These are phyloP conservation scores for Euzophera pinguis DNA, from an alignment of 2,888 invertebrate genomes.

Conservation along the genomic window DNA sequence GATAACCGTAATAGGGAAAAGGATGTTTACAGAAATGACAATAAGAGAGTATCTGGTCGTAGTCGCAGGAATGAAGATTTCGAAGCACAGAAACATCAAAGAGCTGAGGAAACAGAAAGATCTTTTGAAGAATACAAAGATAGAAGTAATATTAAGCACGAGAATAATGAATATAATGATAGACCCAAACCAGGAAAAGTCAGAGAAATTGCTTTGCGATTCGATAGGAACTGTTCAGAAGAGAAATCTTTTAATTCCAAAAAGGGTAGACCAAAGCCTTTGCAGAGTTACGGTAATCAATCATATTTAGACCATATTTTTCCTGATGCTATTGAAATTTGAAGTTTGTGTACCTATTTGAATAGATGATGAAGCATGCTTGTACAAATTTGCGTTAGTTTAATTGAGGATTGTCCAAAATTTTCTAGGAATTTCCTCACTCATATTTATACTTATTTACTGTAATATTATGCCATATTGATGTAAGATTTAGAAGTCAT, in stretches of 20 bases:
- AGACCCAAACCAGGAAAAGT: slow-evolving; percentile 67
- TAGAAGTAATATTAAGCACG: slow-evolving; percentile 22
- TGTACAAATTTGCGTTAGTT: slow-evolving; percentile 19
- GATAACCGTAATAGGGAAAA: slow-evolving; percentile 28
- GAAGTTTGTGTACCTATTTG: slow-evolving; percentile 21
- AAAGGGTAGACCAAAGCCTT: slow-evolving; percentile 77
- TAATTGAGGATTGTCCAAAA: slow-evolving; percentile 10
- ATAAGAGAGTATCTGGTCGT: slow-evolving; percentile 44
- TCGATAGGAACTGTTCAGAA: slow-evolving; percentile 54
- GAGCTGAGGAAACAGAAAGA: slow-evolving; percentile 34
- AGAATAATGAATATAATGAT: slow-evolving; percentile 34
- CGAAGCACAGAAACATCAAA: slow-evolving; percentile 21
- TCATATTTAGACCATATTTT: slow-evolving; percentile 82
- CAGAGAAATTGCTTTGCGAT: slow-evolving; percentile 66
- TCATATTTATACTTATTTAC: slow-evolving; percentile 16
- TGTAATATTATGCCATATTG: slow-evolving; percentile 15
- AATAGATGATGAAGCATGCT: slow-evolving; percentile 7
- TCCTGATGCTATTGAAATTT: slow-evolving; percentile 76
- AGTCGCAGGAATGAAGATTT: slow-evolving; percentile 34
- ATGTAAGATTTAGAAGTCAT: slow-evolving; percentile 13
- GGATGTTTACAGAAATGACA: slow-evolving; percentile 30
- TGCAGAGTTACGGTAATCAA: slow-evolving; percentile 79
- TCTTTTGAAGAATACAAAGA: slow-evolving; percentile 39
- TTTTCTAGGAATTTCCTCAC: slow-evolving; percentile 12
- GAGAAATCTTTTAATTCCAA: slow-evolving; percentile 42